A percentile compares a stretch with the other conserved stretches of the same genome.
Evolutionary conservation across 2,113 vertebrate genomes (phyloP).

Genomic region (Delphinapterus leucas): DNA sequence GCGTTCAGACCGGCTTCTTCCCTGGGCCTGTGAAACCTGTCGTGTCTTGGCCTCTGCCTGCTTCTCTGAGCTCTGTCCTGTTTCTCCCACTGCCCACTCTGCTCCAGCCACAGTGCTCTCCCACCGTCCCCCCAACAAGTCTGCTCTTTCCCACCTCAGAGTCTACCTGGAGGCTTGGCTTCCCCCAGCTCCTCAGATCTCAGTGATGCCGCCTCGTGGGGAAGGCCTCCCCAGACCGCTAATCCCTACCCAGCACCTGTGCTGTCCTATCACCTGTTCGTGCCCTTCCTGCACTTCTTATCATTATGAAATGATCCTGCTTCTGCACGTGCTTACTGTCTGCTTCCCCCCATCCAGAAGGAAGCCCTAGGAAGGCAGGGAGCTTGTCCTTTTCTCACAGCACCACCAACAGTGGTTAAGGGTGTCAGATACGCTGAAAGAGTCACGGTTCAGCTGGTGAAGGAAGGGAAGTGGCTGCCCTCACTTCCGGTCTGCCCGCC

Average conservation of each 20-base stretch:
- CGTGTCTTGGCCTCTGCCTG: not conserved
- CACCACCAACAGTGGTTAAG: not conserved
- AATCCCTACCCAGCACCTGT: not conserved
- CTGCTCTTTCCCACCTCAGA: not conserved
- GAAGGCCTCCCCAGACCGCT: not conserved
- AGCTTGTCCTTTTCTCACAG: not conserved
- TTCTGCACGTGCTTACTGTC: not conserved
- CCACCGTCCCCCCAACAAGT: not conserved
- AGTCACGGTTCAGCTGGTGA: accelerated
- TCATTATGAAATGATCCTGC: not conserved
- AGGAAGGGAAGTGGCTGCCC: not conserved
- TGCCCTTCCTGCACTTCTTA: not conserved
- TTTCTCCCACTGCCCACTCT: not conserved
- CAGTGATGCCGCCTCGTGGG: accelerated
- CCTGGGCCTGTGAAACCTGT: not conserved
- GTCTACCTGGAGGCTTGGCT: not conserved
- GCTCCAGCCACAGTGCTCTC: not conserved
- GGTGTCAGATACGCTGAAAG: not conserved
- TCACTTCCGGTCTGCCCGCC: not conserved
- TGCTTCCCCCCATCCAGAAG: not conserved
- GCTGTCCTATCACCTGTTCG: not conserved
- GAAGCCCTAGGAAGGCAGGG: not conserved
- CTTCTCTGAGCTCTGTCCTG: not conserved
- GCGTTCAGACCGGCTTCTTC: not conserved
- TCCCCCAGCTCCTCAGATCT: not conserved